phyloP scores from a whole-genome alignment of 1,140 invertebrate genomes.

The Anoplolepis gracilipes region DNA sequence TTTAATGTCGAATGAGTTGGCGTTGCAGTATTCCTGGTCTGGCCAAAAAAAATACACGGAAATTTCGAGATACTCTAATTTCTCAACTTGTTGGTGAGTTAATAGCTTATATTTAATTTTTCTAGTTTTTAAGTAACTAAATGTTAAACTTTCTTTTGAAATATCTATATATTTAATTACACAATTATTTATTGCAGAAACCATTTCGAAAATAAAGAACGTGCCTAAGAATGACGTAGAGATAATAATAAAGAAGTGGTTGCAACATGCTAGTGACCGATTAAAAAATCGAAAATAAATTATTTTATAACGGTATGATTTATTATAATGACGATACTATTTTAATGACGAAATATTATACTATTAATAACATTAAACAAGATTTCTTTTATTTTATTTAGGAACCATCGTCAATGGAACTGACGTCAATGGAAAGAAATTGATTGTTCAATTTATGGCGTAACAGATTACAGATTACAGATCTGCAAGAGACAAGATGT shows the following conservation, averaged over 20 bases:
- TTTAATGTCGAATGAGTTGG: background rate
- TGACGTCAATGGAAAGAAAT: no score
- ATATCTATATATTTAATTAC: constrained; percentile 3
- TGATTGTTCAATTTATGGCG: no score
- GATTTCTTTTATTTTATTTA: no score
- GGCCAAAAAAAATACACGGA: background rate
- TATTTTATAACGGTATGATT: no score
- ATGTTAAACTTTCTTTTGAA: background rate
- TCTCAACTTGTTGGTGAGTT: background rate
- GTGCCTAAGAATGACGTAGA: background rate
- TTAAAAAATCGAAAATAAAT: no score
- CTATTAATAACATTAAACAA: no score
- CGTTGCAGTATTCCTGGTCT: background rate
- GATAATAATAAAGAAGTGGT: background rate
- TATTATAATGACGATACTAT: no score
- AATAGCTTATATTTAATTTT: background rate
- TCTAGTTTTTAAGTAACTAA: no score
- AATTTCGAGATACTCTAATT: background rate
- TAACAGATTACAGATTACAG: no score
- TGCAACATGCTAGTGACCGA: background rate
- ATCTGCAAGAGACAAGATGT: no score
- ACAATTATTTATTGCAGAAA: background rate
- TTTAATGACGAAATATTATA: no score
- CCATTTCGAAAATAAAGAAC: background rate
- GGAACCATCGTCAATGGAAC: no score